phyloP scores from a whole-genome alignment of 2,888 invertebrate genomes.

The Meandrusa payeni region DNA sequence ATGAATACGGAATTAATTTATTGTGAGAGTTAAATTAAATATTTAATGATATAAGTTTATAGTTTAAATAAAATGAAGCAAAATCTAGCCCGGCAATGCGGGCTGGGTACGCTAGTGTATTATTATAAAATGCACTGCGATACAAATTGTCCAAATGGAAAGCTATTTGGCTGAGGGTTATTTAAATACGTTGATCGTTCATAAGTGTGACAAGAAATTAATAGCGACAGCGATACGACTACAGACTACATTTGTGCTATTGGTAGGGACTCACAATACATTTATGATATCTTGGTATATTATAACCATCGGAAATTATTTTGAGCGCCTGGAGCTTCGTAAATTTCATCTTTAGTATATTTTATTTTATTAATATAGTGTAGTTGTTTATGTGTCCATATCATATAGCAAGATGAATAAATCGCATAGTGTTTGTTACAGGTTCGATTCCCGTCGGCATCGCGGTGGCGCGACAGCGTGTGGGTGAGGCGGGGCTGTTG shows the following conservation, averaged over 20 bases:
- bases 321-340: too few species aligned
- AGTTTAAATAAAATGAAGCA: too few species aligned
- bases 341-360: too few species aligned
- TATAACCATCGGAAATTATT: not conserved
- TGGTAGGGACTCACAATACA: not conserved
- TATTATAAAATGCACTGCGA: too few species aligned
- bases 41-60: too few species aligned
- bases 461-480: conserved; percentile 90
- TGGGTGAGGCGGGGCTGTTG: conserved; percentile 82
- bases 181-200: not conserved
- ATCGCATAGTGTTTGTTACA: conserved; percentile 30
- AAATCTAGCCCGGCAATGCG: too few species aligned
- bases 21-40: too few species aligned
- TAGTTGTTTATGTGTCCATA: not conserved
- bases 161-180: too few species aligned
- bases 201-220: not conserved
- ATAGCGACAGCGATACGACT: not conserved
- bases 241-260: not conserved
- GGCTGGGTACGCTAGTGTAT: too few species aligned
- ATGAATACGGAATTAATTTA: too few species aligned
- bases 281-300: conserved; percentile 11
- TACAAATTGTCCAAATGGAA: too few species aligned
- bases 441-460: conserved; percentile 90
- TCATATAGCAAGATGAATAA: conserved; percentile 15
- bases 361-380: too few species aligned